Base-by-base conservation (phyloP, 2,113 vertebrate genomes). In the Labeo rohita region DNA sequence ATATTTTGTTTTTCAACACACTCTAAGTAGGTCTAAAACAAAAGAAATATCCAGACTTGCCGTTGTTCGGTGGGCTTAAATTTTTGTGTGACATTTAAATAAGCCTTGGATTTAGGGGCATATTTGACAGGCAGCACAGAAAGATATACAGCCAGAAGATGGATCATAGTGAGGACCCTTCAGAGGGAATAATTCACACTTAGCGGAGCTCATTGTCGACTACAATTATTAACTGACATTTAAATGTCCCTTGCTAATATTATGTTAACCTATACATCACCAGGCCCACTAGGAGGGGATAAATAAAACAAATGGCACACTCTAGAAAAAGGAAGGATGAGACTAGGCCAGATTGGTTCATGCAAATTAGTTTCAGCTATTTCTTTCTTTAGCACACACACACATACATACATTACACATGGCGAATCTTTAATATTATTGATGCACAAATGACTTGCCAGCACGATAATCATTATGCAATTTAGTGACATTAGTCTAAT, bases 191-290 rank as follows among this genome's bases (percentile, higher is more conserved):
- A 74, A 83, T 73, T 52, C 81, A 83, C 81, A 73, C 49, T 73
- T 56, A 73, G 36, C 81, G 3, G 49, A 59, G 50, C 81, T 54
- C 50, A 59, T 72, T 43, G 68, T 45, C 66, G 28, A 83, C 66
- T 59, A 73, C 65, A 73, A 56, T 83, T 83, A 83, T 83, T 83
- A 84, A 74, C 66, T 74, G 82, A 84, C 82, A 84, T 73, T 74
- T 59, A 84, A 84, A 82, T 59, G 50, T 59, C 36, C 68, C 34
- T 83, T 43, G 34, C 49, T 73, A 73, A 73, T 73, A 52, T 83
- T 83, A 43, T 73, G 81, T 73, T 84, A 84, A 59, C 68, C 50
- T 59, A 84, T 84, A 56, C 36, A 54, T 72, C 82, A 83, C 23
- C 23, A 23, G 52, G 50, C 68, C 10, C 66, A 43, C 21, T 23